Conservation (phyloP, 2,888 invertebrate genomes). For the Nemurella pictetii region DNA sequence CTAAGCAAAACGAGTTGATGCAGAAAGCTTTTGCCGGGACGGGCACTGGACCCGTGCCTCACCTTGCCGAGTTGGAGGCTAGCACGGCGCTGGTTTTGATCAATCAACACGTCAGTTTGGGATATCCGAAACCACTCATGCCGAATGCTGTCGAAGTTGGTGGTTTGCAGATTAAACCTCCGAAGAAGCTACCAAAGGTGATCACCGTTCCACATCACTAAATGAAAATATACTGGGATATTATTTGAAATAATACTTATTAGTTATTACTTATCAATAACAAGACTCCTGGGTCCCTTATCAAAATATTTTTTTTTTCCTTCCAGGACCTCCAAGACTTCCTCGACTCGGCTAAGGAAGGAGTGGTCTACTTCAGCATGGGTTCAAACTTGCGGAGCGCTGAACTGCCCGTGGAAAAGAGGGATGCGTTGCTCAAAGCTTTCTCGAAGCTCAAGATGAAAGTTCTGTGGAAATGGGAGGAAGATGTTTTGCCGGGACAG, state of each 20-base stretch:
- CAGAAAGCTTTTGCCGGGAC: slow-evolving; percentile 30
- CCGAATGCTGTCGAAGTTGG: slow-evolving; percentile 47
- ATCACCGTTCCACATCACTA: too few relatives aligned
- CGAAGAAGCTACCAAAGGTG: slow-evolving; percentile 42
- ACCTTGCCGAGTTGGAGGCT: slow-evolving; percentile 39
- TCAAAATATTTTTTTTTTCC: neutral
- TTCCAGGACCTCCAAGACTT: slow-evolving; percentile 46
- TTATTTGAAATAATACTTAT: too few relatives aligned
- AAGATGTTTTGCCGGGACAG: slow-evolving; percentile 44
- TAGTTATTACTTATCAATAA: too few relatives aligned
- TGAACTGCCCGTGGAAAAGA: slow-evolving; percentile 42
- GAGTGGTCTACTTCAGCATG: slow-evolving; percentile 46
- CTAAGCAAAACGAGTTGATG: slow-evolving; percentile 30
- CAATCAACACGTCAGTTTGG: slow-evolving; percentile 46
- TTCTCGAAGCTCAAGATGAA: slow-evolving; percentile 46
- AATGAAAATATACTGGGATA: neutral
- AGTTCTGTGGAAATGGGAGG: slow-evolving; percentile 47
- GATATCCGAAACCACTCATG: slow-evolving; percentile 43
- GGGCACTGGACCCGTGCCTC: slow-evolving; percentile 34
- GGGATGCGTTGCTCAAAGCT: slow-evolving; percentile 43
- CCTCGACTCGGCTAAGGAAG: slow-evolving; percentile 43
- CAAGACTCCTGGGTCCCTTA: too few relatives aligned
- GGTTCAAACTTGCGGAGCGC: slow-evolving; percentile 45
- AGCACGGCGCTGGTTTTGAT: slow-evolving; percentile 44
- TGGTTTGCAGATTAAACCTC: slow-evolving; percentile 47